Percentiles rank a stretch among this genome's conserved stretches.
phyloP scores from a whole-genome alignment of 2,113 vertebrate genomes.

The Heptranchias perlo region DNA sequence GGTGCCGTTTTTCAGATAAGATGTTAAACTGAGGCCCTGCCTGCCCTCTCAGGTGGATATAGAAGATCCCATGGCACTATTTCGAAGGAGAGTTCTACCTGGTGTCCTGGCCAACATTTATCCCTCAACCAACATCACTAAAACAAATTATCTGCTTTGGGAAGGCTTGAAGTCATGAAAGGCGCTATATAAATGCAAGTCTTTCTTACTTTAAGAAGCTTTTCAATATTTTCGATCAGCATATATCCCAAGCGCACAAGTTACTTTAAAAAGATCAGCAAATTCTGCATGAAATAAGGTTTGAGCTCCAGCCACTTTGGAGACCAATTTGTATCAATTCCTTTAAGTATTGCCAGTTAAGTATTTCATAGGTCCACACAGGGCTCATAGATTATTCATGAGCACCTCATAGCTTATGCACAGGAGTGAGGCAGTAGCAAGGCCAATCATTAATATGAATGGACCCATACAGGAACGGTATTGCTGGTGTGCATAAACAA shows the following conservation, averaged over 20 bases:
- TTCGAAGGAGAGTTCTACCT: background rate
- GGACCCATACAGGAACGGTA: background rate
- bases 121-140: background rate
- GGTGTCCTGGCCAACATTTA: too few relatives aligned
- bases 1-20: too few relatives aligned
- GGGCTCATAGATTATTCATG: constrained; percentile 24
- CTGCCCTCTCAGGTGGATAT: background rate
- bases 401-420: background rate
- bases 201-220: background rate
- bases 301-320: background rate
- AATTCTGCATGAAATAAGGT: background rate
- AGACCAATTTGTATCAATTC: constrained; percentile 1
- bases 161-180: background rate
- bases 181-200: background rate
- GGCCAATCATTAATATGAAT: constrained; percentile 11
- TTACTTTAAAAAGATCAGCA: background rate
- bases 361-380: background rate
- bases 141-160: background rate
- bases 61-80: background rate
- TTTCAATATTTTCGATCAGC: background rate
- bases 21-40: too few relatives aligned
- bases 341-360: background rate
- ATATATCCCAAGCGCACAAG: background rate
- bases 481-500: background rate
- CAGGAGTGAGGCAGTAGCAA: constrained; percentile 15